Evolutionary conservation across 92 coral and sea anemone genomes (phyloP), one percentile per base, ranked within the genome.

Genomic region (Porites rus): DNA sequence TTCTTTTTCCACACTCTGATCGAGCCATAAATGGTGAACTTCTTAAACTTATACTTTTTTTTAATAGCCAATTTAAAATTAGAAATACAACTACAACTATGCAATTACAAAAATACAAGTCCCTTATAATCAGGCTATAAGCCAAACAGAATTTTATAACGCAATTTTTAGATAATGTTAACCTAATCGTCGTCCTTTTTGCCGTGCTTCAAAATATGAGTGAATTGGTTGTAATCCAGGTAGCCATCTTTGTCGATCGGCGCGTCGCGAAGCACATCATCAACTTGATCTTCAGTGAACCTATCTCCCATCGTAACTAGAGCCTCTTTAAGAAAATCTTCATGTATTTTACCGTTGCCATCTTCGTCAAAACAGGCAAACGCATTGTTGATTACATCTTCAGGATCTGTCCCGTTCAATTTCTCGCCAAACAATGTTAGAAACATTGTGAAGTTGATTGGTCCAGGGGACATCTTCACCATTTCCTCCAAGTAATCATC

Each of bases 261-360:
- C 11, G 99, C 99, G 65, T 96, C 99, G 50, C 99, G 99, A 51
- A 97, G 97, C 19, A 97, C 95, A 88, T 97, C 99, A 76, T 97
- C 99, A 0, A 97, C 99, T 81, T 94, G 97, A 64, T 97, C 99
- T n/a, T 97, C 99, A 20, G 98, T 77, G 84, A 96, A 90, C 54
- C 99, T 85, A 88, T 96, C 99, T 50, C 99, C 99, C 99, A 96
- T 96, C 52, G 98, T 87, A 91, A 92, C 93, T 95, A 96, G 92
- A 22, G 99, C 99, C 68, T 96, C 99, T 64, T 96, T 94, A 54
- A 96, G 92, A 51, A 89, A 18, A 14, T 96, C 99, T 84, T 93
- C 98, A 58, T 90, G 97, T 10, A 96, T 86, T 79, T 93, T 90
- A 1, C 99, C 99, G 77, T 65, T 87, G 2, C 98, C 99, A 60